A percentile compares a stretch with the other conserved stretches of the same genome.
Conservation (phyloP, 1,140 invertebrate genomes). For the Bombus confusus region DNA sequence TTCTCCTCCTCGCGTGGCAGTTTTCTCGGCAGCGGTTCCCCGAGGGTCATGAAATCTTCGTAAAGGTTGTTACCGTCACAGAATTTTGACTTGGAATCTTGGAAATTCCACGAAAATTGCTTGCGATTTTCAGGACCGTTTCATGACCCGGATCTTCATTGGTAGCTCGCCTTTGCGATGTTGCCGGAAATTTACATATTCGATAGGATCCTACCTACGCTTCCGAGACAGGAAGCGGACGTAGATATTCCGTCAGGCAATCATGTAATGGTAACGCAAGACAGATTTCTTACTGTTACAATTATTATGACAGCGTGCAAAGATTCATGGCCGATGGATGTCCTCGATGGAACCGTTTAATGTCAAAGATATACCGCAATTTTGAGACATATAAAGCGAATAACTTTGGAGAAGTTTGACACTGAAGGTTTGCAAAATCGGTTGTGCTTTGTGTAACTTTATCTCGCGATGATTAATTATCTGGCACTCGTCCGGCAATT, state of each 20-base stretch:
- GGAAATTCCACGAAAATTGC: slow-evolving; percentile 43
- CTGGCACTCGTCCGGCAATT: not conserved
- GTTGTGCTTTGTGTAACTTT: slow-evolving; percentile 10
- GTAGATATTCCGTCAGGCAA: not conserved
- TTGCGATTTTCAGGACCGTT: not conserved
- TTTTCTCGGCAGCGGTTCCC: slow-evolving; percentile 16
- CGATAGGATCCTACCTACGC: not conserved
- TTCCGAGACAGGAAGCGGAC: not conserved
- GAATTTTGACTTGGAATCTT: slow-evolving; percentile 16
- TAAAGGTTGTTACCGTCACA: slow-evolving; percentile 4
- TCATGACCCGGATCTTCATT: slow-evolving; percentile 16
- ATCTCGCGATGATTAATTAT: slow-evolving; percentile 33
- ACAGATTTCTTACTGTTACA: too few relatives aligned
- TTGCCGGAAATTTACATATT: slow-evolving; percentile 1
- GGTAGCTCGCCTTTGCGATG: not conserved
- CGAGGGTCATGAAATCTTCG: not conserved
- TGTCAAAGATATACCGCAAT: slow-evolving; percentile 6
- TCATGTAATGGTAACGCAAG: too few relatives aligned
- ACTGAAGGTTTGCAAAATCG: slow-evolving; percentile 12
- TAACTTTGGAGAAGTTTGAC: slow-evolving; percentile 9
- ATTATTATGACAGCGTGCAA: not conserved
- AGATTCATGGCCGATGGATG: not conserved
- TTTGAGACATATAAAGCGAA: not conserved
- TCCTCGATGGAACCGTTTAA: not conserved
- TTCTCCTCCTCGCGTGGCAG: not conserved